These are phyloP conservation scores for Meloidogyne chitwoodi DNA, from an alignment of 1,140 invertebrate species.

Conservation along the genomic window DNA sequence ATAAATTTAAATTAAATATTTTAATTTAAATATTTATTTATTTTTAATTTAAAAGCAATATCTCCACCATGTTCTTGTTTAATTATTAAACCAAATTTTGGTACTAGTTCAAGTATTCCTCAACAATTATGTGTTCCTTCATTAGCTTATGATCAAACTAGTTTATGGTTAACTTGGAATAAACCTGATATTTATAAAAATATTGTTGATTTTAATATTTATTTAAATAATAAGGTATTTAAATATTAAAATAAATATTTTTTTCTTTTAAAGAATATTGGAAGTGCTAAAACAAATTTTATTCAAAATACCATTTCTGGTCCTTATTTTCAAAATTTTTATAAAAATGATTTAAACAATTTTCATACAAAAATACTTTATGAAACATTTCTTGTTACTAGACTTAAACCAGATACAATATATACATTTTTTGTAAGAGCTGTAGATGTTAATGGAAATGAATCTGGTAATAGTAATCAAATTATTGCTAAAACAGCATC, in stretches of 20 bases:
- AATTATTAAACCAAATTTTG: background rate
- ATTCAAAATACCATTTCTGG: background rate
- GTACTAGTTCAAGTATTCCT: background rate
- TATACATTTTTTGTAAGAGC: background rate
- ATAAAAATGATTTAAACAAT: slow-evolving; percentile 2
- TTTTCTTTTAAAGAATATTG: background rate
- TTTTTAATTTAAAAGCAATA: too few species aligned
- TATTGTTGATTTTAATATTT: background rate
- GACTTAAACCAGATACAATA: background rate
- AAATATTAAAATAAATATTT: background rate
- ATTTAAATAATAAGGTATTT: background rate
- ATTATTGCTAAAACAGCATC: background rate
- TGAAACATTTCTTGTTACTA: background rate
- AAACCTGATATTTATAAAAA: background rate
- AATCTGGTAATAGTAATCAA: background rate
- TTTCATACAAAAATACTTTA: background rate
- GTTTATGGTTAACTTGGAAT: background rate
- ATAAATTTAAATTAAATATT: too few species aligned
- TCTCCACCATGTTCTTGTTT: background rate
- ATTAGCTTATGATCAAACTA: slow-evolving; percentile 1
- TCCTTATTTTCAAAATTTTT: background rate
- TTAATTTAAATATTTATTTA: too few species aligned
- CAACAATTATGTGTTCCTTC: background rate
- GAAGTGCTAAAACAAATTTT: background rate
- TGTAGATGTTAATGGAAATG: background rate